phyloP scores from a whole-genome alignment of 2,113 vertebrate genomes.

The Cygnus atratus region DNA sequence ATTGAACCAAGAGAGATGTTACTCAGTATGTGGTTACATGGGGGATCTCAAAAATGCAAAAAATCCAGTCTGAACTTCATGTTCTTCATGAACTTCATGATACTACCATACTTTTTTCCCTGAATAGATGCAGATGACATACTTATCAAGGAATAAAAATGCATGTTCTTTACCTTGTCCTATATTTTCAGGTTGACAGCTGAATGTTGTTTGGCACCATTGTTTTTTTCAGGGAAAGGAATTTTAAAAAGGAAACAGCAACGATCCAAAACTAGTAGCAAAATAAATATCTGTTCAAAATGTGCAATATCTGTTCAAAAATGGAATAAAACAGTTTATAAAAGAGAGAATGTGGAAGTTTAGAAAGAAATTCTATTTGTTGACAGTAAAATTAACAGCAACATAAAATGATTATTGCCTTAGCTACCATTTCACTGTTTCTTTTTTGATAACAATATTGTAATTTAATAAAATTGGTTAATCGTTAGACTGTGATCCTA shows the following conservation, averaged over 20 bases:
- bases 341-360: neutral
- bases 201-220: neutral
- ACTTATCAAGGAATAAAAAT: neutral
- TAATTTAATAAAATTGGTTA: slow-evolving; percentile 7
- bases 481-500: slow-evolving; percentile 12
- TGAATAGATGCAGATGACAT: neutral
- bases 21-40: neutral
- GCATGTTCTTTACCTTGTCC: neutral
- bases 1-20: neutral
- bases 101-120: neutral
- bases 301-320: neutral
- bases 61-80: neutral
- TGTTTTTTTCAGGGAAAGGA: neutral
- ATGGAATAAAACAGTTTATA: neutral
- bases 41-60: neutral
- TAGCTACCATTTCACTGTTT: neutral
- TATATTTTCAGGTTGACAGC: neutral
- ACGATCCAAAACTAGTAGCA: neutral
- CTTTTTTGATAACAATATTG: neutral
- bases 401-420: neutral
- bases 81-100: neutral
- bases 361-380: slow-evolving; percentile 10
- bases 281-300: neutral
- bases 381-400: neutral
- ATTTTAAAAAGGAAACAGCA: neutral